Evolutionary conservation across 2,888 invertebrate species (phyloP), one percentile per base, ranked within the genome.

Genomic region (Byasa hedistus): DNA sequence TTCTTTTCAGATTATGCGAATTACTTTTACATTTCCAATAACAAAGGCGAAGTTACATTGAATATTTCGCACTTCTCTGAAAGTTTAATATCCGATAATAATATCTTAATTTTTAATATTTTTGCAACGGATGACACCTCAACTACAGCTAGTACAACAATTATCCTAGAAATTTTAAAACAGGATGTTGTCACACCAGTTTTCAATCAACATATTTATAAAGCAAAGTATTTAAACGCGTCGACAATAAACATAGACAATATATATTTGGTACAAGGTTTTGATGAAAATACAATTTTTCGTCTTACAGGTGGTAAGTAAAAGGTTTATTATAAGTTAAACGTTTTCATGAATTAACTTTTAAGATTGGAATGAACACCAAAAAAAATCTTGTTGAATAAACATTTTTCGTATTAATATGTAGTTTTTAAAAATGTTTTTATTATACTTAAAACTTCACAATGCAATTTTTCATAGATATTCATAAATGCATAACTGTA

Each of bases 141-240:
- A 4, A 65, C 81, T 68, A 72, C 76, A 61, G 71, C 85, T 39
- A 79, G 79, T 3, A 79, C 86, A 54, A 81, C 72, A 69, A 71
- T 92, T 60, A 64, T 87, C 51, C 68, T 92, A 59, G 82, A 86
- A 68, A 76, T 90, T 71, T 78, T 87, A 74, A 85, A 84, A 75
- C 78, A 82, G 54, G 87, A 87, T 70, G 69, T 69, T 3, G 72
- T 72, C 3, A 86, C 87, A 65, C 88, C 87, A 48, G 73, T 83
- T 24, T 86, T 89, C 69, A 79, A 69, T 63, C 75, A 79, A 70
- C 75, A 79, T 61, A 81, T 86, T 70, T 88, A 86, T 69, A 57
- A 75, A 19, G 85, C 81, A 36, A 74, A 68, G 12, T 87, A 83
- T 68, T 61, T 66, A 17, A 74, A 73, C 39, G 65, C 70, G 32